Evolutionary conservation across 2,888 invertebrate genomes (phyloP), one percentile per base, ranked within the genome.

Genomic region (Acleris cristana): DNA sequence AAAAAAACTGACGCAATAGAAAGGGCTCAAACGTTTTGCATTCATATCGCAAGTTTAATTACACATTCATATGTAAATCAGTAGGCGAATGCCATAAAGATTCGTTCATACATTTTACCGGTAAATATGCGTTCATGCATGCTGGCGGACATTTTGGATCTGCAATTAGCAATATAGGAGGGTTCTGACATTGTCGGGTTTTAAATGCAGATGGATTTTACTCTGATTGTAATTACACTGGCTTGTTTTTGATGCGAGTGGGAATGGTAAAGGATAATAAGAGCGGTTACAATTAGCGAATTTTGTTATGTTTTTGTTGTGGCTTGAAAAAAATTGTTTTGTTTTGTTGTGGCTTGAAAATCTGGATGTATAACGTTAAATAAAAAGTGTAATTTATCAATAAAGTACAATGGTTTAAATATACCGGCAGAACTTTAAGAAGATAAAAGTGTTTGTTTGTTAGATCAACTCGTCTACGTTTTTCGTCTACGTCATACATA

Each of bases 11-110:
- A 34, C 21, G 56, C 52, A 64, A 59, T 65, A 64, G 71, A 68
- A 77, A 80, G 79, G 82, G 81, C 78, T 79, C 78, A 79, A 80
- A 78, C 84, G 82, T 87, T 85, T 84, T 80, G 81, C 82, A 88
- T 88, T 88, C 87, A 86, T 84, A 81, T 75, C 85, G 85, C 83
- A 45, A 86, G 84, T 89, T 90, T 92, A 92, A 92, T 92, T 91
- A 92, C 87, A 89, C 86, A 92, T 92, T 92, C 90, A 91, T 89
- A 92, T 92, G 91, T 84, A 90, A 92, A 92, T 92, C 77, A 84
- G 82, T 81, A 80, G 82, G 82, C 82, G 85, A 86, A 85, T 82
- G 86, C 85, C 83, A 86, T 84, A 89, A 90, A 88, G 88, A 90
- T 88, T 88, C 85, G 86, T 85, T 83, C 86, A 78, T 83, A 78